A percentile compares a stretch with the other conserved stretches of the same genome.
Conservation (phyloP, 1,140 invertebrate genomes). For the Euura lappo region DNA sequence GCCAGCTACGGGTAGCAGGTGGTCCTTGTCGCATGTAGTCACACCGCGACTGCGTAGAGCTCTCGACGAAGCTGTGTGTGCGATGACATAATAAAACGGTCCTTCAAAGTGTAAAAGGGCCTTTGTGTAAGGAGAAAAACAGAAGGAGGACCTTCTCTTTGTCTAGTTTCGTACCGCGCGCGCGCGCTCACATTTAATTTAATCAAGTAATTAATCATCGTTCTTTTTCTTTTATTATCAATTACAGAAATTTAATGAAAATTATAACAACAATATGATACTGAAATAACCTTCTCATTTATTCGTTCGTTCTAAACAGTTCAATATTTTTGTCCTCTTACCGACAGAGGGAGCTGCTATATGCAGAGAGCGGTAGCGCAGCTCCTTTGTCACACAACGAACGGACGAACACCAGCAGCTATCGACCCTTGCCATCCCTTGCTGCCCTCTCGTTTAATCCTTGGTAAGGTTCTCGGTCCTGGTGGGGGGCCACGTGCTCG, state of each 20-base stretch:
- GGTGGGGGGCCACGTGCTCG: slow-evolving; percentile 44
- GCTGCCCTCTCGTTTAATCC: slow-evolving; percentile 18
- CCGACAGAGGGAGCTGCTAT: too few relatives aligned
- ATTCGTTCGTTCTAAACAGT: too few relatives aligned
- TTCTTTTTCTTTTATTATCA: too few relatives aligned
- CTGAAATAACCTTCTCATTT: too few relatives aligned
- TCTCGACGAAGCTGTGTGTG: too few relatives aligned
- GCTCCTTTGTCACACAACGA: slow-evolving; percentile 11
- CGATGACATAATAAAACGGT: background rate
- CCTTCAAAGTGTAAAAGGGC: slow-evolving; percentile 5
- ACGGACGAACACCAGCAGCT: slow-evolving; percentile 8
- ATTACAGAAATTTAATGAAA: too few relatives aligned
- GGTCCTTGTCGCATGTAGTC: background rate
- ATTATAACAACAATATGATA: too few relatives aligned
- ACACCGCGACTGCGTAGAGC: background rate
- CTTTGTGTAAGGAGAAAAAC: slow-evolving; percentile 2
- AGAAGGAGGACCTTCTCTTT: background rate
- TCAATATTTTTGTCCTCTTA: too few relatives aligned
- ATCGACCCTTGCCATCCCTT: slow-evolving; percentile 11
- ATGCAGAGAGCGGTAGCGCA: background rate
- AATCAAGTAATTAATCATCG: too few relatives aligned
- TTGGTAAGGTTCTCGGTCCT: slow-evolving; percentile 13
- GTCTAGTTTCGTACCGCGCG: background rate
- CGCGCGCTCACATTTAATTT: background rate
- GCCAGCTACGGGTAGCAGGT: background rate